phyloP scores from a whole-genome alignment of 2,888 invertebrate genomes.

The Amblyteles armatorius region DNA sequence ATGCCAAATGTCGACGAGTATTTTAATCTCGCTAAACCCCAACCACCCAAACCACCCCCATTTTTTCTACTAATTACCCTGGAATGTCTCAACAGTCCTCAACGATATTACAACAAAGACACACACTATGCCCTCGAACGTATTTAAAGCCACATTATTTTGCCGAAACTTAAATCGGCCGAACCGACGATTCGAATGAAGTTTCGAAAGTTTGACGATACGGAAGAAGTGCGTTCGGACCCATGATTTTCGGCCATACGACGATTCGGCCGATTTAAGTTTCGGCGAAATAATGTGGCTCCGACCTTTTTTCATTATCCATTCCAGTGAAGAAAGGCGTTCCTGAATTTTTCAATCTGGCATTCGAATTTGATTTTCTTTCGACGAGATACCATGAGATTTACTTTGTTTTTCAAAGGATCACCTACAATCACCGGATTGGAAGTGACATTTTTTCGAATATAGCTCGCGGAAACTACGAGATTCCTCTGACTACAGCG shows the following conservation, averaged over 20 bases:
- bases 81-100: not conserved
- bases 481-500: slow-evolving; percentile 39
- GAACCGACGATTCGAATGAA: too few relatives aligned
- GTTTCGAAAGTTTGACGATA: too few relatives aligned
- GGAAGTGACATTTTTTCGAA: slow-evolving; percentile 42
- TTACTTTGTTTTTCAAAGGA: slow-evolving; percentile 22
- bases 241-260: too few relatives aligned
- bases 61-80: slow-evolving; percentile 27
- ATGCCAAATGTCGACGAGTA: slow-evolving; percentile 42
- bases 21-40: slow-evolving; percentile 19
- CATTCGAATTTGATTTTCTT: not conserved
- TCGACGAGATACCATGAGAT: slow-evolving; percentile 31
- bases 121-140: not conserved
- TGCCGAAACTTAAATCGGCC: too few relatives aligned
- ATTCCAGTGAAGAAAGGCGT: too few relatives aligned
- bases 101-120: not conserved
- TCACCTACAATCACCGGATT: slow-evolving; percentile 46
- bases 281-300: too few relatives aligned
- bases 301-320: too few relatives aligned
- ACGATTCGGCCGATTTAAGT: too few relatives aligned
- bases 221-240: too few relatives aligned
- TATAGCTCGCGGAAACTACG: not conserved
- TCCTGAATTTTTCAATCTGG: not conserved
- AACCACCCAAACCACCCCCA: not conserved
- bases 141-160: not conserved